Percentiles rank a stretch among this genome's conserved stretches.
Conservation (phyloP, 2,113 vertebrate species). For the Psilopogon haemacephalus region DNA sequence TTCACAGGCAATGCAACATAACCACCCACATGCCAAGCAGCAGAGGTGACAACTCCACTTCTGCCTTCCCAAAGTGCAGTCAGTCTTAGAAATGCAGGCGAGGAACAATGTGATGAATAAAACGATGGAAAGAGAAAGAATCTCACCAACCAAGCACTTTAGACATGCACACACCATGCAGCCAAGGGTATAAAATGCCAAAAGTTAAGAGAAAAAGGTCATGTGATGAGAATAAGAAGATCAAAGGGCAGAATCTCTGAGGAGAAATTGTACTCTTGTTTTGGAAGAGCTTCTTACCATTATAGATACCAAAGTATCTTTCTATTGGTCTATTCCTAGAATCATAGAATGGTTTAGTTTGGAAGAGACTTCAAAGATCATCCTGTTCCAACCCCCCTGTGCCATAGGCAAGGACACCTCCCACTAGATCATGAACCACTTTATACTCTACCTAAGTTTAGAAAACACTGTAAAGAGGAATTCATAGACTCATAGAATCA, state of each 20-base stretch:
- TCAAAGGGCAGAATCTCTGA: not conserved
- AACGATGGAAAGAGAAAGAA: not conserved
- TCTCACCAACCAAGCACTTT: not conserved
- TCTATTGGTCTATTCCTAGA: too few species aligned
- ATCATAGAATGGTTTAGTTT: too few species aligned
- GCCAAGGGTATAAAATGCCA: not conserved
- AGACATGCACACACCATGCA: not conserved
- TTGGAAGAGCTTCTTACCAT: not conserved
- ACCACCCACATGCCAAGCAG: not conserved
- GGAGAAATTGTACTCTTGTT: not conserved
- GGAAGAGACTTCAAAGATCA: too few species aligned
- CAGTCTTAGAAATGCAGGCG: not conserved
- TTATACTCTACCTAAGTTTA: not conserved
- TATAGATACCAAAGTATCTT: not conserved
- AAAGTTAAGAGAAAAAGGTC: not conserved
- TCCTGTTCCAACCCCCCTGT: too few species aligned
- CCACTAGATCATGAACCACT: not conserved
- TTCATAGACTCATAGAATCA: too few species aligned
- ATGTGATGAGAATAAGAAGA: not conserved
- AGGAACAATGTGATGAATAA: slow-evolving; percentile 33
- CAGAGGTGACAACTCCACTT: not conserved
- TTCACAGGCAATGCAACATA: not conserved
- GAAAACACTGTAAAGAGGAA: not conserved
- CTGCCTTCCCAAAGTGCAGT: not conserved
- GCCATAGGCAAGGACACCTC: too few species aligned